Evolutionary conservation across 1,140 invertebrate species (phyloP).

Genomic region (Drosophila malerkotliana): DNA sequence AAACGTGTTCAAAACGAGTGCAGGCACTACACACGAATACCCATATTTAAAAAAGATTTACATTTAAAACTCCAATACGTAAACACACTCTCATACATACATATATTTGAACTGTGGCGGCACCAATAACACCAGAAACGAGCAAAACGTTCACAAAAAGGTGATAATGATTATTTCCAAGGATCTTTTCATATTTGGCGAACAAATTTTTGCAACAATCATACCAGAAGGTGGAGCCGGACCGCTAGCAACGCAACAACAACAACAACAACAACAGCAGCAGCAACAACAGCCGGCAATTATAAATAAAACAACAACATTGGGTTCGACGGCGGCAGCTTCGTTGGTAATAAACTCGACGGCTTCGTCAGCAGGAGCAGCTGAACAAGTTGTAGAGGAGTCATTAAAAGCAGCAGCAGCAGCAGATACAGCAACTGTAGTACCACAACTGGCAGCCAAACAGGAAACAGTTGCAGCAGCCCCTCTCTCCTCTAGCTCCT

Average conservation of each 20-base stretch:
- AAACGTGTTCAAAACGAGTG: constrained; percentile 58
- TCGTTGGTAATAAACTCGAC: constrained; percentile 60
- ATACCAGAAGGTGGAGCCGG: constrained; percentile 80
- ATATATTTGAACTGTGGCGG: constrained; percentile 19
- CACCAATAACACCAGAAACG: constrained; percentile 26
- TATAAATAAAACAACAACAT: constrained; percentile 46
- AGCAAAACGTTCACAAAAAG: constrained; percentile 65
- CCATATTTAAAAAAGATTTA: constrained; percentile 58
- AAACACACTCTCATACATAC: constrained; percentile 15
- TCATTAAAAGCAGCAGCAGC: constrained; percentile 65
- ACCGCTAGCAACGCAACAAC: constrained; percentile 53
- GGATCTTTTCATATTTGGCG: constrained; percentile 83
- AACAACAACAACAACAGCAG: constrained; percentile 47
- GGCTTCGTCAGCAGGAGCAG: constrained; percentile 57
- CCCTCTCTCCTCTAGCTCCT: neutral
- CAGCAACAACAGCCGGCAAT: constrained; percentile 48
- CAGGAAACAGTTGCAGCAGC: constrained; percentile 81
- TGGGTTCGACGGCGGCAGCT: constrained; percentile 30
- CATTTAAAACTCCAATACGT: constrained; percentile 32
- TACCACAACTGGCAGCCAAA: constrained; percentile 52
- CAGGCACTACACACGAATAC: constrained; percentile 22
- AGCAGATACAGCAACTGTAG: constrained; percentile 17
- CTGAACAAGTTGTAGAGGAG: constrained; percentile 79
- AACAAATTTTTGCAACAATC: constrained; percentile 83
- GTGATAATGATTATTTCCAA: constrained; percentile 84